Base-by-base conservation (phyloP, 2,113 vertebrate genomes). In the Coryphaenoides rupestris region DNA sequence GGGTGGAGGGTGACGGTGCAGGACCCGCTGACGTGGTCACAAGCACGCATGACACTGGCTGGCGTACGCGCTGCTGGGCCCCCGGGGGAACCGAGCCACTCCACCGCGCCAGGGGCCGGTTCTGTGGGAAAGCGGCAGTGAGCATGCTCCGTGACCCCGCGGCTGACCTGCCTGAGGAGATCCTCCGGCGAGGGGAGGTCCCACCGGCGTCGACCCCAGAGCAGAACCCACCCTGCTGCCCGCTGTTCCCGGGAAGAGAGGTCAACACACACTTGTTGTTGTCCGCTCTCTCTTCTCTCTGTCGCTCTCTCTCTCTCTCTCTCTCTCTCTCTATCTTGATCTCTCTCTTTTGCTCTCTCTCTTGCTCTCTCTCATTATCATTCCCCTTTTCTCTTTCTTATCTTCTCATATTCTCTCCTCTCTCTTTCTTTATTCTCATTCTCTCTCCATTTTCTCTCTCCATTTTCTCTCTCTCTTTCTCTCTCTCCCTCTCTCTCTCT, bases 91-190 rank as follows among this genome's bases (percentile, higher is more conserved):
- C 61, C 74, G 1, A 9, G 55, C 74, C 80, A 66, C 79, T 72
- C 80, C 75, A 83, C 61, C 73, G 76, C 78, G 84, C 76, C 22
- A 60, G 77, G 68, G 55, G 0, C 68, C 28, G 72, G 81, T 65
- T 70, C 85, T 89, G 89, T 84, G 84, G 89, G 88, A 93, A 92
- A 90, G 70, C 10, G 2, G 16, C 63, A 74, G 40, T 54, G 81
- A 82, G 80, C 81, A 87, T 63, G 68, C 87, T 83, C 87, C n/a
- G 66, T 87, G 87, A 86, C 77, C 59, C 75, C 77, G n/a, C n/a
- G 75, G 85, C 1, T 77, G 80, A 80, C 78, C 72, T 60, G 40
- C 10, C 22, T 64, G 60, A n/a, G n/a, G n/a, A n/a, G n/a, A n/a
- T n/a, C n/a, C n/a, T 60, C 70, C 45, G 24, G 65, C 70, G 54